These are phyloP conservation scores for Stomorhina lunata DNA, from an alignment of 2,888 invertebrate genomes.

Conservation along the genomic window DNA sequence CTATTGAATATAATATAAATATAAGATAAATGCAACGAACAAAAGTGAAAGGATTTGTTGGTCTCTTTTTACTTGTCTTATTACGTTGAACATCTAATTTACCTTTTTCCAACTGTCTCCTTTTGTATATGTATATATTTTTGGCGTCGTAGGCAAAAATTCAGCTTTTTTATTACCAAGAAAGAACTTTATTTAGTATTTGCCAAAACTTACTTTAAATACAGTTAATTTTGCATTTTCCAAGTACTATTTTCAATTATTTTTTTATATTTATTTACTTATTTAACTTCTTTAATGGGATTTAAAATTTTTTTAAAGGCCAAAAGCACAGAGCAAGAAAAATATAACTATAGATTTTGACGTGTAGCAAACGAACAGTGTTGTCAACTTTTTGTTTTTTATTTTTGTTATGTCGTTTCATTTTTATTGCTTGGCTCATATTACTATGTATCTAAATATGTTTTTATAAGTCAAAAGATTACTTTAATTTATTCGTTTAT, in stretches of 20 bases:
- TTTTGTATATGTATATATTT: constrained; percentile 20
- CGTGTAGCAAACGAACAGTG: constrained; percentile 27
- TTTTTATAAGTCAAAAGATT: no score
- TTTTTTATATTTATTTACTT: constrained; percentile 29
- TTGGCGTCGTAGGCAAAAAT: constrained; percentile 42
- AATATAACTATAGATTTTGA: constrained; percentile 43
- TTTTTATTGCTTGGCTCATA: no score
- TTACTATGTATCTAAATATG: no score
- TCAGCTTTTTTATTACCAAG: neutral
- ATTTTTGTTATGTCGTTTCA: no score
- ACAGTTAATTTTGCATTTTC: neutral
- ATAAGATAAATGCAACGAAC: neutral
- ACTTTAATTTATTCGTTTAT: no score
- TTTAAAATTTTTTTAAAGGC: constrained; percentile 33
- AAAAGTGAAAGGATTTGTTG: constrained; percentile 50
- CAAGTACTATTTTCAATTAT: neutral
- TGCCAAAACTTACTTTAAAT: neutral
- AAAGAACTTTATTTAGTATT: neutral
- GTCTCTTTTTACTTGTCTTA: neutral
- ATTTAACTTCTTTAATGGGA: constrained; percentile 1
- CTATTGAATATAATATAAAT: neutral
- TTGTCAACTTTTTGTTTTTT: neutral
- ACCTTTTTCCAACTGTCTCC: constrained; percentile 29
- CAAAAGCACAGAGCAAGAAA: constrained; percentile 43
- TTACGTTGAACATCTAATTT: neutral